A percentile compares a stretch with the other conserved stretches of the same genome.
phyloP scores from a whole-genome alignment of 2,113 vertebrate genomes.

The Bos taurus region DNA sequence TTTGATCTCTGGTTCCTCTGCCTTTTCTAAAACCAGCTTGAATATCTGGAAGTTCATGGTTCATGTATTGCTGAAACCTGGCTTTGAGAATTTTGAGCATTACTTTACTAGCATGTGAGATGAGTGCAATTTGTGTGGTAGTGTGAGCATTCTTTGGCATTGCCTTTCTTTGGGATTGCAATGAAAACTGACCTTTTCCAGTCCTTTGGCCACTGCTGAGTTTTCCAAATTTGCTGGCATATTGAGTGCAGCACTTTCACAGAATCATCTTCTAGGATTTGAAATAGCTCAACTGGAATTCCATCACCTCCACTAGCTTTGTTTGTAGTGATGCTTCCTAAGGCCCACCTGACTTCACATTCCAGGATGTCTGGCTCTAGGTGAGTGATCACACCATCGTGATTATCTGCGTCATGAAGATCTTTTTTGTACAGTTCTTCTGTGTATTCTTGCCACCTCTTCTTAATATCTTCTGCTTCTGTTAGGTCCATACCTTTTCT shows the following conservation, averaged over 20 bases:
- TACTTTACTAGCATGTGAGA: background rate
- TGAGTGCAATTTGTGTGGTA: background rate
- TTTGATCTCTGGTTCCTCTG: too few relatives aligned
- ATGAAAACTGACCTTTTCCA: background rate
- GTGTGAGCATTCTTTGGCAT: background rate
- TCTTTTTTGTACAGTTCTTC: background rate
- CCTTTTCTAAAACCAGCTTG: too few relatives aligned
- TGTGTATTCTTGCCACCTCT: background rate
- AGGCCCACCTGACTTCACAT: background rate
- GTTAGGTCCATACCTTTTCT: background rate
- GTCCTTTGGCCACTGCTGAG: background rate
- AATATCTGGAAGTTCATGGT: too few relatives aligned
- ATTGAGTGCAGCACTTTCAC: background rate
- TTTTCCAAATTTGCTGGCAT: background rate
- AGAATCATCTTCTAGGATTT: background rate
- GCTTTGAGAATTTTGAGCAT: too few relatives aligned
- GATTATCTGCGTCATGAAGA: background rate
- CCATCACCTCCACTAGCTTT: background rate
- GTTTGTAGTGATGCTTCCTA: background rate
- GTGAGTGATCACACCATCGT: background rate
- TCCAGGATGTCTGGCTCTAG: background rate
- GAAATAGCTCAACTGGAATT: background rate
- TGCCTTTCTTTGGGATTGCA: background rate
- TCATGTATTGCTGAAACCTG: too few relatives aligned
- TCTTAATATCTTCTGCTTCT: background rate